A percentile compares a stretch with the other conserved stretches of the same genome.
Conservation (phyloP, 2,888 invertebrate species). For the Cryptocephalus primarius region DNA sequence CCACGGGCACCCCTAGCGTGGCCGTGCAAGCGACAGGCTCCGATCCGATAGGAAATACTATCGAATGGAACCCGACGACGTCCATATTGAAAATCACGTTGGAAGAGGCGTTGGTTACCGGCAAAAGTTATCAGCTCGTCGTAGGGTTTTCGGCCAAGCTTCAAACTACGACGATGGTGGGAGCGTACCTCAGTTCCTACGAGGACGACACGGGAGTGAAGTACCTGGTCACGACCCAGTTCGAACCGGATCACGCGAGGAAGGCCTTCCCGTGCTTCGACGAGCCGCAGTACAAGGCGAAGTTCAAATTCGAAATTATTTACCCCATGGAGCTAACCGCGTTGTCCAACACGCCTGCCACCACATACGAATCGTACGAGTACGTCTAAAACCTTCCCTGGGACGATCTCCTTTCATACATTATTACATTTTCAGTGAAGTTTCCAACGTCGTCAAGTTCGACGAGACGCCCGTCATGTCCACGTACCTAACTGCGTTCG, state of each 20-base stretch:
- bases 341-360: slow-evolving; percentile 13
- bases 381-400: no score
- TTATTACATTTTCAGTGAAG: no score
- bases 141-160: slow-evolving; percentile 5
- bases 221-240: slow-evolving; percentile 54
- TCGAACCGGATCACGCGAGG: slow-evolving; percentile 55
- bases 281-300: slow-evolving; percentile 57
- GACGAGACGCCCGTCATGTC: slow-evolving; percentile 53
- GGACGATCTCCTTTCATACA: no score
- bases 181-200: slow-evolving; percentile 38
- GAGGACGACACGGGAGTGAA: slow-evolving; percentile 4
- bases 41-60: no score
- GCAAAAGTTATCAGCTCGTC: slow-evolving; percentile 1
- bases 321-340: slow-evolving; percentile 36
- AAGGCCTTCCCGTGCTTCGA: slow-evolving; percentile 69
- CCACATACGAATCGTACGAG: not conserved
- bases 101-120: not conserved
- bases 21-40: no score
- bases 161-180: slow-evolving; percentile 32
- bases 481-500: slow-evolving; percentile 77
- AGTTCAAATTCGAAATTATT: slow-evolving; percentile 39
- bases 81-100: no score
- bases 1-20: no score
- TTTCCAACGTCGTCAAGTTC: no score
- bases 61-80: no score